Percentiles rank a stretch among this genome's conserved stretches.
Evolutionary conservation across 2,888 invertebrate genomes (phyloP).

Genomic region (Dendrolimus houi): DNA sequence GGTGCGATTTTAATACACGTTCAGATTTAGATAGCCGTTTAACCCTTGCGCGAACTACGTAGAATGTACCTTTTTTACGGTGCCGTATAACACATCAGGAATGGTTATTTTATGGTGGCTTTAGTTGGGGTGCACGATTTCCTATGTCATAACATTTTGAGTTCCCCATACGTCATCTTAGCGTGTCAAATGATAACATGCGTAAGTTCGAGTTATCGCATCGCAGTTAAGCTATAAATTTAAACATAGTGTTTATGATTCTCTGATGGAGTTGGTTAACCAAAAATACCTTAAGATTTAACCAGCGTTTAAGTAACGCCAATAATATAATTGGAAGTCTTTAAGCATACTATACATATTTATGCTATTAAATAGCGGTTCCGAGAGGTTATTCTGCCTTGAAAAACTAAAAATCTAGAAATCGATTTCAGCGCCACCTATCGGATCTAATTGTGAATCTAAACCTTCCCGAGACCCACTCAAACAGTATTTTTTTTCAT

Average conservation of each 20-base stretch:
- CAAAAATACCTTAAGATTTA: no score
- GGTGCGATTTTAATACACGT: slow-evolving; percentile 66
- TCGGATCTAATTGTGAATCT: no score
- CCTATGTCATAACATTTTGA: slow-evolving; percentile 69
- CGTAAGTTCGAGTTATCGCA: slow-evolving; percentile 32
- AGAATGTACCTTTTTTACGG: slow-evolving; percentile 61
- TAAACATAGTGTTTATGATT: slow-evolving; percentile 27
- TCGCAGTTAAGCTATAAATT: slow-evolving; percentile 35
- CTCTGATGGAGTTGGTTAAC: slow-evolving; percentile 1
- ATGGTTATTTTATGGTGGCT: slow-evolving; percentile 67
- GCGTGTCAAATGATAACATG: slow-evolving; percentile 48
- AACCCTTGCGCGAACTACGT: slow-evolving; percentile 53
- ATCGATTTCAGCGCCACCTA: no score
- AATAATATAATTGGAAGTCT: no score
- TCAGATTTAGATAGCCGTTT: slow-evolving; percentile 54
- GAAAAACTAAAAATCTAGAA: no score
- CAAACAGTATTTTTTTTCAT: no score
- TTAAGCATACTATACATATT: no score
- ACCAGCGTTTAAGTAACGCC: no score
- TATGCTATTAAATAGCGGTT: no score
- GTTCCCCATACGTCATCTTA: slow-evolving; percentile 52
- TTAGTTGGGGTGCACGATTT: slow-evolving; percentile 49
- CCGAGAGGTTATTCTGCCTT: no score
- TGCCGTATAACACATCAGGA: slow-evolving; percentile 65
- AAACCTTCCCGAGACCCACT: no score